Evolutionary conservation across 2,888 invertebrate species (phyloP), one percentile per base, ranked within the genome.

Genomic region (Tenthredo mesomela): DNA sequence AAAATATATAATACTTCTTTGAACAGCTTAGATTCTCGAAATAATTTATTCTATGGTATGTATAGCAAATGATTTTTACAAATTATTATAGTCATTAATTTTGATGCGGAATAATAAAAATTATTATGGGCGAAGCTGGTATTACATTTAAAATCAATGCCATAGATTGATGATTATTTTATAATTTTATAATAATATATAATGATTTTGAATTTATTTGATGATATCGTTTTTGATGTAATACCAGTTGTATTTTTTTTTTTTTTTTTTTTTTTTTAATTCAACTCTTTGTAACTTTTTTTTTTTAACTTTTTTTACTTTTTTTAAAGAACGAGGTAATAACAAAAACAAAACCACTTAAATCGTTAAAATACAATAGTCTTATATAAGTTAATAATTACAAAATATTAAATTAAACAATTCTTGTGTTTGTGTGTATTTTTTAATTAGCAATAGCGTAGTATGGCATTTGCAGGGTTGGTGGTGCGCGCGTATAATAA

Each of bases 301-400:
- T 54, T 54, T n/a, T 50, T n/a, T n/a, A n/a, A 29, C 29, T 29
- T 29, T 29, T 29, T 29, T n/a, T 50, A 33, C 5, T 50, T 18
- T 54, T 54, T 54, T 61, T 21, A 25, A 40, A 82, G 82, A 82
- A 21, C 25, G 61, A 82, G 61, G 82, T 65, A 82, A 40, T 82
- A 82, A 78, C 33, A 61, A 82, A 82, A 65, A 82, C 82, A 82
- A 82, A 82, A 82, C 82, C 61, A 82, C 40, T 82, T 37, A 73
- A 85, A 65, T 80, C 65, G 85, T 82, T 85, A 85, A 82, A 85
- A 85, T 82, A 85, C 85, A 83, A 70, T 85, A 80, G 65, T 85
- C 85, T 85, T 83, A 75, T 85, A 85, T 85, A 85, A 85, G 83
- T 87, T 93, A 94, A 85, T 93, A 88, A 93, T 94, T 88, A 92